These are phyloP conservation scores for Amphiprion clarkii DNA, from an alignment of 2,797 vertebrate species.

Conservation along the genomic window DNA sequence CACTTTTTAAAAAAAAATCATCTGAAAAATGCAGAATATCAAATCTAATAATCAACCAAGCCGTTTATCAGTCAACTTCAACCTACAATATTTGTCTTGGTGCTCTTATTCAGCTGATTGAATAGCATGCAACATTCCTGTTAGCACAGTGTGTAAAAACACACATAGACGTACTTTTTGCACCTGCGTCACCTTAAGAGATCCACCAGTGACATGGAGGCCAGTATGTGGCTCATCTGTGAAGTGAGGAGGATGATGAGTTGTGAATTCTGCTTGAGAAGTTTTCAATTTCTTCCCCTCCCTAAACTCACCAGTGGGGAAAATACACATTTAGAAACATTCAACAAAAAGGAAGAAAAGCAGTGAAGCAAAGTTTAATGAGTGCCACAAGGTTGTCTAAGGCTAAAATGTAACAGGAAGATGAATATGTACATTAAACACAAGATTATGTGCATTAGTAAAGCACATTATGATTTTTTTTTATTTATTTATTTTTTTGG, in stretches of 20 bases:
- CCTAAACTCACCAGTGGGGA: constrained; percentile 14
- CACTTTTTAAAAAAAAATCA: too few species aligned
- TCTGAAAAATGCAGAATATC: too few species aligned
- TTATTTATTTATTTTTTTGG: not conserved
- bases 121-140: not conserved
- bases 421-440: constrained; percentile 15
- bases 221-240: constrained; percentile 28
- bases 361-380: constrained; percentile 21
- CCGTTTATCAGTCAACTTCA: too few species aligned
- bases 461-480: constrained; percentile 3
- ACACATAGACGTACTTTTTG: not conserved
- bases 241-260: constrained; percentile 18
- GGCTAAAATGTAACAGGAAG: constrained; percentile 8
- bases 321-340: constrained; percentile 28
- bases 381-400: constrained; percentile 25
- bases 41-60: too few species aligned
- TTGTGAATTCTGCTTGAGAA: constrained; percentile 50
- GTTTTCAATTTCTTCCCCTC: constrained; percentile 40
- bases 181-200: not conserved
- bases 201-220: constrained; percentile 8
- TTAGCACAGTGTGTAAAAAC: constrained; percentile 5
- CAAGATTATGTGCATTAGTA: constrained; percentile 19
- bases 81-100: not conserved
- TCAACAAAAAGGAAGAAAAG: constrained; percentile 7
- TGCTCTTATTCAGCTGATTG: not conserved